Base-by-base conservation (phyloP, 2,888 invertebrate genomes). In the Prosapia bicincta region DNA sequence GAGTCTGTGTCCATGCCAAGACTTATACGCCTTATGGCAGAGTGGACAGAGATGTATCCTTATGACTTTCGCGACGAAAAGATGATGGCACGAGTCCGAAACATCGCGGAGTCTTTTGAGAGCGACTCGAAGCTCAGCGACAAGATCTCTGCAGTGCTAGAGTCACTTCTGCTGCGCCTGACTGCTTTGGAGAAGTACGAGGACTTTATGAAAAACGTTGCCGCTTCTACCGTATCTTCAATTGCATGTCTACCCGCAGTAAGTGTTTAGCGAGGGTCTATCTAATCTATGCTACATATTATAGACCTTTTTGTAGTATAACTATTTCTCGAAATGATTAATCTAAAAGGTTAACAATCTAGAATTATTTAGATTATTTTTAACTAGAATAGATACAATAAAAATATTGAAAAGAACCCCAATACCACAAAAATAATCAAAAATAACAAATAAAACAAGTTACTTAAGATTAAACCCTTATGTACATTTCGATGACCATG, bases 51-150 rank as follows among this genome's bases (percentile, higher is more conserved):
- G 83, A 94, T 95, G 83, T 97, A 98, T 86, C 97, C 98, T 0
- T 97, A 98, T 84, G 98, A 98, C 86, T 98, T 98, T 86, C 93
- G 96, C 83, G 97, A 97, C 86, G 97, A 97, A 83, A 88, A 96
- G 76, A 92, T 97, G 82, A 96, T 97, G 96, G 93, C 93, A 79
- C 93, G 96, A 82, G 93, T 97, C 78, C 90, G 95, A 80, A 92
- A 92, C 81, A 91, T 97, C 83, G 96, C 96, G 69, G 93, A 96
- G 84, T 93, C 94, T 86, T 93, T 91, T 83, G 88, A 90, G 73
- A 85, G 74, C 9, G 76, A 66, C 7, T 74, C 32, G 65, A 38
- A 25, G 20, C 79, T 80, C 30, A 76, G 80, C 20, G 80, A 79
- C 38, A 78, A 79, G 65, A 80, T 82, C 79, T 95, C 95, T 6